Percentiles rank a stretch among this genome's conserved stretches.
Conservation (phyloP, 2,888 invertebrate species). For the Ecdyonurus torrentis region DNA sequence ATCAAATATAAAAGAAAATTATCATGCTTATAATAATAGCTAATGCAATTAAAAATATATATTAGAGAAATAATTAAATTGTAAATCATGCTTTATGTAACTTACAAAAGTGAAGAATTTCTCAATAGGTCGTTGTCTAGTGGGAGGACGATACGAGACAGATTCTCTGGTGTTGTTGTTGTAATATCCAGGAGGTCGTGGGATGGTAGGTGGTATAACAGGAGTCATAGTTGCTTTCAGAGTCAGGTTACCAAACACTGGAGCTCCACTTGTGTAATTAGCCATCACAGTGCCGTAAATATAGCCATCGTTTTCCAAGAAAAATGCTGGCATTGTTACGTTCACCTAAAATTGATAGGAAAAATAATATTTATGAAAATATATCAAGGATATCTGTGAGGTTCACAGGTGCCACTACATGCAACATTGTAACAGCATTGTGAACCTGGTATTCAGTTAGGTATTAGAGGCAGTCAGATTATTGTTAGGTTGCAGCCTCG, state of each 20-base stretch:
- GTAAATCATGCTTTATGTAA: conserved; percentile 14
- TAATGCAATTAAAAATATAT: conserved; percentile 8
- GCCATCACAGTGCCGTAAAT: conserved; percentile 80
- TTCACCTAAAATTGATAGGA: conserved; percentile 61
- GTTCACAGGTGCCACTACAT: too few relatives aligned
- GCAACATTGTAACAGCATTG: too few relatives aligned
- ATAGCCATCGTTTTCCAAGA: conserved; percentile 70
- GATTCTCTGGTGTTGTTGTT: background rate
- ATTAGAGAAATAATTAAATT: background rate
- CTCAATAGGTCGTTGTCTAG: conserved; percentile 30
- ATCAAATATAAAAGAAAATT: too few relatives aligned
- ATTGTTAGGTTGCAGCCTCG: too few relatives aligned
- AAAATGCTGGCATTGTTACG: conserved; percentile 89
- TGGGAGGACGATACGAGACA: background rate
- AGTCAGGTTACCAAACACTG: conserved; percentile 77
- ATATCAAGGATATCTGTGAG: too few relatives aligned
- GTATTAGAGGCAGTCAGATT: too few relatives aligned
- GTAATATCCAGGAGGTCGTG: background rate
- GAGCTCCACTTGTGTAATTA: conserved; percentile 88
- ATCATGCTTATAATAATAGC: conserved; percentile 5
- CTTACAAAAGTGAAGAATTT: conserved; percentile 58
- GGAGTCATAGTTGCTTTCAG: conserved; percentile 61
- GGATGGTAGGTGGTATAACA: conserved; percentile 25
- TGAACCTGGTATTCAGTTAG: too few relatives aligned
- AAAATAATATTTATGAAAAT: too few relatives aligned